Base-by-base conservation (phyloP, 2,888 invertebrate genomes). In the Cosmopolites sordidus region DNA sequence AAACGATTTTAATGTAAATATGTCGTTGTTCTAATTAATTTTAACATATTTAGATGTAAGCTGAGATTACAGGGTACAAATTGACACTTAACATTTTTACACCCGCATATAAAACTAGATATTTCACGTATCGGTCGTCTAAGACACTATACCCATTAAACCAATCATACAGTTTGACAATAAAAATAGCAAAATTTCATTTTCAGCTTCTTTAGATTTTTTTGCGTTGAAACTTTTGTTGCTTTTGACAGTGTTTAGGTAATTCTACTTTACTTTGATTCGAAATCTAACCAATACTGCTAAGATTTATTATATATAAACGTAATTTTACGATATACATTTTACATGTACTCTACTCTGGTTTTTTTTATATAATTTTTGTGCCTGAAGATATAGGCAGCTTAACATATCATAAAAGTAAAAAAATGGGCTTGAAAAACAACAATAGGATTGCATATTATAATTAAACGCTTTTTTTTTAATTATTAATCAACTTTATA, bases 51-150 rank as follows among this genome's bases (percentile, higher is more conserved):
- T 60, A 59, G 54, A 48, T 50, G 27, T 50, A 59, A 59, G 56
- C 48, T 53, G 45, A 53, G 51, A 53, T 48, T 53, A 62, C 62
- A 60, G 62, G 62, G 62, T 62, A 62, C 46, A 50, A 57, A 52
- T 51, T 53, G 41, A 52, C 51, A 54, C 49, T 54, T 44, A 54
- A 16, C 12, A 16, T 48, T 43, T 37, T 51, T 18, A 41, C 40
- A 33, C 33, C 38, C 47, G 43, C 15, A 27, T 38, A 6, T 49
- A 43, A 42, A 6, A 17, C 15, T 48, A 50, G 43, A 39, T 16
- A 29, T 44, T 27, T 39, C 39, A 27, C 33, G 18, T 33, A 12
- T 12, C 11, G 33, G 3, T 33, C 33, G 11, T 12, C 12, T 33
- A 33, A 12, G 11, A 9, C 12, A 15, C 39, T 16, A 37, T 43